Conservation (phyloP, 2,113 vertebrate genomes). For the Atherinomorus stipes region DNA sequence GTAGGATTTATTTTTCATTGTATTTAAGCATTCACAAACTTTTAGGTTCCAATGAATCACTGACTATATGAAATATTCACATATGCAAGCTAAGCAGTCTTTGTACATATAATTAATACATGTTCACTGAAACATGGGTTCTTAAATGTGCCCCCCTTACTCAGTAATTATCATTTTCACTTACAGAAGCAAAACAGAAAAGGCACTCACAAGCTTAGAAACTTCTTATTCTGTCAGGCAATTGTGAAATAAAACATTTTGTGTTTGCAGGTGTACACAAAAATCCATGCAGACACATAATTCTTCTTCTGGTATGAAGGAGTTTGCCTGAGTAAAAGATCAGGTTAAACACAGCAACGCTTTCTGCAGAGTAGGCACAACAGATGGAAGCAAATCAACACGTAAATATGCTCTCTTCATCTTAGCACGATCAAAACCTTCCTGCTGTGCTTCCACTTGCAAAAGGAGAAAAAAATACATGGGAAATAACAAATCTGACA, state of each 20-base stretch:
- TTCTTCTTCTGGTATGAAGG: conserved; percentile 18
- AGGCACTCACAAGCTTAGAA: conserved; percentile 1
- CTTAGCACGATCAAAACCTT: conserved; percentile 44
- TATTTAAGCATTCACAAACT: background rate
- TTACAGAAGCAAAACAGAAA: conserved; percentile 21
- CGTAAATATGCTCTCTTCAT: conserved; percentile 55
- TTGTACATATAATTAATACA: background rate
- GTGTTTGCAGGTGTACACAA: conserved; percentile 24
- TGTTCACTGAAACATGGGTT: conserved; percentile 10
- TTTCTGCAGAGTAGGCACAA: conserved; percentile 47
- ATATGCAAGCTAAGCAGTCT: conserved; percentile 21
- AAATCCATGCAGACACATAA: conserved; percentile 16
- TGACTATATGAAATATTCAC: conserved; percentile 33
- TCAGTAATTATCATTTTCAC: conserved; percentile 59
- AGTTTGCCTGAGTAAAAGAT: conserved; percentile 37
- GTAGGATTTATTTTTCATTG: no score
- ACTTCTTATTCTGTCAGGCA: conserved; percentile 28
- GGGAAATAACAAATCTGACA: conserved; percentile 12
- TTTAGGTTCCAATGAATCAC: background rate
- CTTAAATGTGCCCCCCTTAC: conserved; percentile 32
- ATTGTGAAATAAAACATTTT: conserved; percentile 29
- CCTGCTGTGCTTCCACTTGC: conserved; percentile 16
- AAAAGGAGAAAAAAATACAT: conserved; percentile 10
- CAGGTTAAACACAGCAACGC: conserved; percentile 13
- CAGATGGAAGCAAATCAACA: conserved; percentile 38